Conservation (phyloP, 2,888 invertebrate species). For the Platypus cylindrus region DNA sequence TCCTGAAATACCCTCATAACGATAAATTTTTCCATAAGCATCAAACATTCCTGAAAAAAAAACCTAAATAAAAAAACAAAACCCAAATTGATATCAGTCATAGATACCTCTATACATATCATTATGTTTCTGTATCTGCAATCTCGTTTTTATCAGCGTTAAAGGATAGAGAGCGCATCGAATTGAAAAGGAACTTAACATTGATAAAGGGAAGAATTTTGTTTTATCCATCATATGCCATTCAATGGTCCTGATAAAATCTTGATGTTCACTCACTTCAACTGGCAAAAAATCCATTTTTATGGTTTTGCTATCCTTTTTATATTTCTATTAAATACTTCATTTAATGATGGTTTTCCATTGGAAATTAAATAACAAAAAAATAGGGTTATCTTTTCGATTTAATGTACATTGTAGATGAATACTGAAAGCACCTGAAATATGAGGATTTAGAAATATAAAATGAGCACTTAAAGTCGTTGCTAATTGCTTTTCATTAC, state of each 20-base stretch:
- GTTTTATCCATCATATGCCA: slow-evolving; percentile 97
- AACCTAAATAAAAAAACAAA: slow-evolving; percentile 2
- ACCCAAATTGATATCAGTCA: background rate
- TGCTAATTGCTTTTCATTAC: no score
- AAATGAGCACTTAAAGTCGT: no score
- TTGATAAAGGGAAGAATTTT: slow-evolving; percentile 86
- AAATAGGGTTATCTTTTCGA: slow-evolving; percentile 8
- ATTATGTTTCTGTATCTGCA: slow-evolving; percentile 76
- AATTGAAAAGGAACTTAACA: slow-evolving; percentile 72
- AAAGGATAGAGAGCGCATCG: slow-evolving; percentile 78
- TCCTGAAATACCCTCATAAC: slow-evolving; percentile 71
- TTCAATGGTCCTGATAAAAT: slow-evolving; percentile 76
- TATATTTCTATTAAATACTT: no score
- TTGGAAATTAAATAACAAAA: no score
- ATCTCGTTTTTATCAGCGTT: slow-evolving; percentile 85
- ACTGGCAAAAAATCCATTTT: slow-evolving; percentile 15
- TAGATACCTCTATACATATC: slow-evolving; percentile 63
- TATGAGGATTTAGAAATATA: no score
- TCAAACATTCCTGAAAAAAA: slow-evolving; percentile 60
- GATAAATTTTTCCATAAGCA: slow-evolving; percentile 78
- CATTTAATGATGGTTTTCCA: no score
- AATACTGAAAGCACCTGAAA: no score
- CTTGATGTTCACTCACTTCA: slow-evolving; percentile 11
- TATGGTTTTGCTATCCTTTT: no score
- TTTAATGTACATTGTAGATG: no score